phyloP scores from a whole-genome alignment of 2,113 vertebrate species.

The Caranx melampygus region DNA sequence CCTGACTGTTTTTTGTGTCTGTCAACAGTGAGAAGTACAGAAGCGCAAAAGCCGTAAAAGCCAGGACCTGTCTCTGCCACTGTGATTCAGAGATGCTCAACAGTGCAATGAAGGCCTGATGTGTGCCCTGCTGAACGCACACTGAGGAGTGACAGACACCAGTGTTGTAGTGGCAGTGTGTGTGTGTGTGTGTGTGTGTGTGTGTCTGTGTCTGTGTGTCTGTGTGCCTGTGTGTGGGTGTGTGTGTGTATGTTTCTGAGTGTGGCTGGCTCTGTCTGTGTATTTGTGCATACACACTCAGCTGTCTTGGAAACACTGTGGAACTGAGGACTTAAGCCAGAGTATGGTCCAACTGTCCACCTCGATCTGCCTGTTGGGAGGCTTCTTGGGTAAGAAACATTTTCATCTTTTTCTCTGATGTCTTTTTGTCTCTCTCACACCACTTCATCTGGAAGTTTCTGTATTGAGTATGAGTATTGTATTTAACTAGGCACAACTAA shows the following conservation, averaged over 20 bases:
- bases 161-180: neutral
- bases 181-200: conserved; percentile 1
- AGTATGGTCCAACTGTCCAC: conserved; percentile 68
- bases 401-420: neutral
- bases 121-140: conserved; percentile 16
- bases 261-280: conserved; percentile 7
- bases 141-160: conserved; percentile 34
- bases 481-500: too few species aligned
- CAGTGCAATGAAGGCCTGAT: conserved; percentile 49
- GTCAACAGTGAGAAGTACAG: neutral
- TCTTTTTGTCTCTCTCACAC: too few species aligned
- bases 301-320: conserved; percentile 42
- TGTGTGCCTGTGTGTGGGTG: neutral
- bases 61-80: neutral
- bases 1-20: conserved; percentile 12
- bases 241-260: neutral
- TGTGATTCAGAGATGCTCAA: conserved; percentile 7
- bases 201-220: conserved; percentile 19
- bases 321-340: conserved; percentile 45
- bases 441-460: too few species aligned
- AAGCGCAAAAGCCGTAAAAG: neutral
- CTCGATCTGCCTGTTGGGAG: conserved; percentile 72
- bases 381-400: conserved; percentile 71
- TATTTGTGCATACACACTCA: conserved; percentile 32
- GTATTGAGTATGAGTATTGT: too few species aligned